phyloP scores from a whole-genome alignment of 2,888 invertebrate genomes.

The Zeuzera pyrina region DNA sequence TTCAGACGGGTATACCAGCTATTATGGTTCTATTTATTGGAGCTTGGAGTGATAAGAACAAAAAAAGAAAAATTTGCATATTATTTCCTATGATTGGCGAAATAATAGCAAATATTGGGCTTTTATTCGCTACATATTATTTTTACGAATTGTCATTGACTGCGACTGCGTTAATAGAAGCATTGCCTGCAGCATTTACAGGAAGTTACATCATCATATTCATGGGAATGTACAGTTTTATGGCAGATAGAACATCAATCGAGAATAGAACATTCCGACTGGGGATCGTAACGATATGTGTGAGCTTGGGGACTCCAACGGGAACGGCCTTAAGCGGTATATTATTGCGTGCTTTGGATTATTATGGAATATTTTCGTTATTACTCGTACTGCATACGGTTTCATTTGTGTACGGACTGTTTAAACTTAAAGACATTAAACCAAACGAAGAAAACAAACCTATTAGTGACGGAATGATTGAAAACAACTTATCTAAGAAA shows the following conservation, averaged over 20 bases:
- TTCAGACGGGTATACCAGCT: slow-evolving; percentile 74
- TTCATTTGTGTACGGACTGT: slow-evolving; percentile 49
- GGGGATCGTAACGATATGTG: slow-evolving; percentile 73
- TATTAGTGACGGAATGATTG: slow-evolving; percentile 16
- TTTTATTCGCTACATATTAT: slow-evolving; percentile 70
- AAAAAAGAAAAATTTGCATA: slow-evolving; percentile 73
- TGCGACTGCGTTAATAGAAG: slow-evolving; percentile 67
- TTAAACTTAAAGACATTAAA: slow-evolving; percentile 51
- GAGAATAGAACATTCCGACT: slow-evolving; percentile 76
- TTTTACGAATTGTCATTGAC: slow-evolving; percentile 67
- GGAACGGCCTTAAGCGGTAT: slow-evolving; percentile 70
- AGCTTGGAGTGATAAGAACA: slow-evolving; percentile 76
- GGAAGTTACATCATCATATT: slow-evolving; percentile 75
- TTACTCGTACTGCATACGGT: slow-evolving; percentile 38
- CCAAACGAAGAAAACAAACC: slow-evolving; percentile 16
- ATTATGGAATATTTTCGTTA: slow-evolving; percentile 60
- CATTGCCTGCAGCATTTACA: slow-evolving; percentile 71
- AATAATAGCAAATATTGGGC: slow-evolving; percentile 64
- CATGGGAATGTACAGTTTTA: slow-evolving; percentile 75
- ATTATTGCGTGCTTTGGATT: slow-evolving; percentile 50
- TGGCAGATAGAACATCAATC: slow-evolving; percentile 72
- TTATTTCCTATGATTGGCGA: slow-evolving; percentile 72
- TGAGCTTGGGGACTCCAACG: slow-evolving; percentile 63
- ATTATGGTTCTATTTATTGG: slow-evolving; percentile 73
- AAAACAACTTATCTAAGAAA: slow-evolving; percentile 25